Percentiles rank a stretch among this genome's conserved stretches.
These are phyloP conservation scores for Pteruthius melanotis DNA, from an alignment of 2,113 vertebrate genomes.

Conservation along the genomic window DNA sequence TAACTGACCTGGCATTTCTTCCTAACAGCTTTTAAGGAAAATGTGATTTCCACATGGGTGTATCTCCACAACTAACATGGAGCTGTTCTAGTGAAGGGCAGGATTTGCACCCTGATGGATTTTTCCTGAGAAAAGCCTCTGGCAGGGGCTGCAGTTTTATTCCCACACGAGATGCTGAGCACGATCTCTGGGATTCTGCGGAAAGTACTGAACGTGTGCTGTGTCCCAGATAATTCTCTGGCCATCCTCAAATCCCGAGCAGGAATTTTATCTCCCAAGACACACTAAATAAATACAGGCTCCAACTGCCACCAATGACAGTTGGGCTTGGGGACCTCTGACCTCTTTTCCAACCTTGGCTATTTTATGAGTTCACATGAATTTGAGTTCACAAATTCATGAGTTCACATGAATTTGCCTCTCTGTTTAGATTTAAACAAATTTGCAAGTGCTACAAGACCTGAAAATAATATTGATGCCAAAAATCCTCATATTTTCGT, in stretches of 20 bases:
- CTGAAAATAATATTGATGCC: neutral
- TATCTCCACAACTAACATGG: too few species aligned
- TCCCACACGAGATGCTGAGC: rapidly evolving
- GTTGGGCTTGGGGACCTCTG: neutral
- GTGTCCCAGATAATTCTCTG: neutral
- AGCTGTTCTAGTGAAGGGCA: neutral
- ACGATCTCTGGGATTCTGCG: neutral
- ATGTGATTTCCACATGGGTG: neutral
- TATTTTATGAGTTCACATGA: neutral
- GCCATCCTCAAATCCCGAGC: neutral
- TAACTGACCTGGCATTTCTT: neutral
- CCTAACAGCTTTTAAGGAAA: neutral
- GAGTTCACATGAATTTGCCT: neutral
- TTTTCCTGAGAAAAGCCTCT: neutral
- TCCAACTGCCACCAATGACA: neutral
- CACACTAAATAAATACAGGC: neutral
- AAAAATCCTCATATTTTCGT: neutral
- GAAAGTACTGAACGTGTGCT: neutral
- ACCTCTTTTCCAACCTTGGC: neutral
- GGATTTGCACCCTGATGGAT: neutral
- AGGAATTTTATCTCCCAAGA: rapidly evolving
- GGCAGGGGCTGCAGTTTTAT: neutral
- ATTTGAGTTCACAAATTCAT: neutral
- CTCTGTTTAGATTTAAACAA: neutral
- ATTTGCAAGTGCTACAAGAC: neutral